Evolutionary conservation across 2,113 vertebrate species (phyloP).

Genomic region (Mandrillus leucophaeus): DNA sequence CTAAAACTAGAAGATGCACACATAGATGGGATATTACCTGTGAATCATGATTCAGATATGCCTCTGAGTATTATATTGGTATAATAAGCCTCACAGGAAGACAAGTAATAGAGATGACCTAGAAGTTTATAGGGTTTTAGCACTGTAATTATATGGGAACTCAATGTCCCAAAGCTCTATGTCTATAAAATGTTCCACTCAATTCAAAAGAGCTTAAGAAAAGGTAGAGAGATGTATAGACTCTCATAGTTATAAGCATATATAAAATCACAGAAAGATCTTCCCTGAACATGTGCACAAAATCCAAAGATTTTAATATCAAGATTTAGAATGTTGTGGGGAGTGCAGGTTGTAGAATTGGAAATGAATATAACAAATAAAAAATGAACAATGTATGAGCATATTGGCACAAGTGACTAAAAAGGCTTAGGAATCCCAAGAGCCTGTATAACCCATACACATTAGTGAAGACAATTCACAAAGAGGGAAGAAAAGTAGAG

Average conservation of each 20-base stretch:
- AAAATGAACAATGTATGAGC: not conserved
- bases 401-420: not conserved
- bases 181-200: not conserved
- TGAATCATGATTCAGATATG: not conserved
- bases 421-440: not conserved
- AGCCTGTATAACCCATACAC: not conserved
- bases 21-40: not conserved
- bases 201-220: not conserved
- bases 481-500: not conserved
- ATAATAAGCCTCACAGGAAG: not conserved
- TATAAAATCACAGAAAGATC: not conserved
- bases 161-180: not conserved
- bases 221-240: not conserved
- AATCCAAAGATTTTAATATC: not conserved
- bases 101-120: not conserved
- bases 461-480: not conserved
- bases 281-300: not conserved
- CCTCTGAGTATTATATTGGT: not conserved
- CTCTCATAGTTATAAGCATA: not conserved
- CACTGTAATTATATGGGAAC: not conserved
- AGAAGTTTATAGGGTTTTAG: not conserved
- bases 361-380: not conserved
- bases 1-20: not conserved
- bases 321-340: not conserved
- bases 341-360: not conserved